These are phyloP conservation scores for Drosophila prostipennis DNA, from an alignment of 2,888 invertebrate species.

Conservation along the genomic window DNA sequence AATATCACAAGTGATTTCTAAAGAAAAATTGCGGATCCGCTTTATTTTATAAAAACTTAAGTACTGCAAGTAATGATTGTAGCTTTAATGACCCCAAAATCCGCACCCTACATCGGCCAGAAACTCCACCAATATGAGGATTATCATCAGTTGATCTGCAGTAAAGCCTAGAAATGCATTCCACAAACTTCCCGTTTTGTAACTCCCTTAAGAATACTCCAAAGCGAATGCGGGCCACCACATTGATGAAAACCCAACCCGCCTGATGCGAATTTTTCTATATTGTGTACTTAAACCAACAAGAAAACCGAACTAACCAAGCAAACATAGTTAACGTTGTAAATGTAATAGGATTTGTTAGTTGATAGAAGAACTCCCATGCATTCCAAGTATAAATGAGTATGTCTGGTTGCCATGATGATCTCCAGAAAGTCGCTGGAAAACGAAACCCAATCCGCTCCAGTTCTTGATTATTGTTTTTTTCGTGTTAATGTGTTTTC, in stretches of 20 bases:
- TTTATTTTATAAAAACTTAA: neutral
- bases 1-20: neutral
- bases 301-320: conserved; percentile 13
- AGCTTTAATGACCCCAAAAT: neutral
- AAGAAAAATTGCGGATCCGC: neutral
- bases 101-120: neutral
- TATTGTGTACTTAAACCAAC: conserved; percentile 41
- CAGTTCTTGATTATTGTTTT: conserved; percentile 35
- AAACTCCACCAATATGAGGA: neutral
- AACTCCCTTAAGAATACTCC: conserved; percentile 29
- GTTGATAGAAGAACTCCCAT: conserved; percentile 22
- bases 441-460: conserved; percentile 37
- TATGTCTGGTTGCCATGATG: conserved; percentile 34
- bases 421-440: conserved; percentile 38
- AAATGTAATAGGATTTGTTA: conserved; percentile 32
- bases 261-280: conserved; percentile 62
- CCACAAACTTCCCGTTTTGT: conserved; percentile 14
- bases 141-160: neutral
- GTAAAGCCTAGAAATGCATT: conserved; percentile 7
- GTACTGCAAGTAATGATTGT: neutral
- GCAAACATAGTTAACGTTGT: conserved; percentile 35
- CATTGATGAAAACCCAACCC: conserved; percentile 51
- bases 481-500: conserved; percentile 66
- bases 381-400: conserved; percentile 35
- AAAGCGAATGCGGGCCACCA: conserved; percentile 22